These are phyloP conservation scores for Crotalus viridis DNA, from an alignment of 2,113 vertebrate species.

Conservation along the genomic window DNA sequence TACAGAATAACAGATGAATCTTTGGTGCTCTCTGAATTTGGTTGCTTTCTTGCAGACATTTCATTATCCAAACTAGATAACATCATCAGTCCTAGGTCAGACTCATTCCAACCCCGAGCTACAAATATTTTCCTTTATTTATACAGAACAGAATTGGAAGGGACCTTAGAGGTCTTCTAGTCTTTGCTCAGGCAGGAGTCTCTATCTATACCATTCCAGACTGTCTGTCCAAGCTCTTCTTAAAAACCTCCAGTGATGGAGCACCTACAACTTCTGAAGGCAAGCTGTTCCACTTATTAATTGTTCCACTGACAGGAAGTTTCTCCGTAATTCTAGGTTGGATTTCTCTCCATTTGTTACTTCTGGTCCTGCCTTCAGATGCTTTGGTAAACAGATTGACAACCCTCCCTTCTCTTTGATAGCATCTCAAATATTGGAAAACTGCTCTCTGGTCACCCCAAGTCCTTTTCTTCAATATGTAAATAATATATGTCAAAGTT, in stretches of 20 bases:
- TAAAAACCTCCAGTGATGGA: neutral
- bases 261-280: neutral
- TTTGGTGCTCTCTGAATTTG: neutral
- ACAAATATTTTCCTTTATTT: neutral
- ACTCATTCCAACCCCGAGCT: neutral
- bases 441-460: neutral
- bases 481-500: neutral
- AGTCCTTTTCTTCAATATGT: neutral
- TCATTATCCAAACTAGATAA: neutral
- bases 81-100: neutral
- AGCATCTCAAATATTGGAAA: neutral
- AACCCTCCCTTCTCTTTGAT: neutral
- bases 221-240: neutral
- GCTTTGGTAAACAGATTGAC: neutral
- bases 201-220: neutral
- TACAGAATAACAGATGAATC: neutral
- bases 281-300: neutral
- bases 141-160: neutral
- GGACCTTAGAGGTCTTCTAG: neutral
- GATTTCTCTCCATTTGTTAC: too few relatives aligned
- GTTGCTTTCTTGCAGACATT: neutral
- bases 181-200: neutral
- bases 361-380: neutral
- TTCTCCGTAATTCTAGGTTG: too few relatives aligned
- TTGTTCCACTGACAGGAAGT: neutral